These are phyloP conservation scores for Casuarius casuarius DNA, from an alignment of 2,113 vertebrate species.

Conservation along the genomic window DNA sequence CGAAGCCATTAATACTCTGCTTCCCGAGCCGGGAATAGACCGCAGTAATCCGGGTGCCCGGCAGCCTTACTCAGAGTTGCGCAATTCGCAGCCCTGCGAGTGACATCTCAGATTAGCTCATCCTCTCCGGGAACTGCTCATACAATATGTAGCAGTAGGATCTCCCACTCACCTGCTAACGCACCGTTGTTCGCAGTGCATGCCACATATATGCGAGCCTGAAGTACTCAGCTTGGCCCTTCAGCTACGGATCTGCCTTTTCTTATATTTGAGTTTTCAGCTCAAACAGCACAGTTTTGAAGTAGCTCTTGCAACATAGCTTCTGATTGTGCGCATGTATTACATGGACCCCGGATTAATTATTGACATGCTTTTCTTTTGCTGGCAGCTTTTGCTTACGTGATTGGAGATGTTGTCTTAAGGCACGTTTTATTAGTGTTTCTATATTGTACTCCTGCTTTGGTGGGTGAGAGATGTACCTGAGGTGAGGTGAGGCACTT, in stretches of 20 bases:
- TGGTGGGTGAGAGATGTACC: neutral
- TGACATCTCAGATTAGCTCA: neutral
- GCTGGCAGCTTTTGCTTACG: neutral
- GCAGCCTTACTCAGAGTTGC: neutral
- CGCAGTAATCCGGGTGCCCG: neutral
- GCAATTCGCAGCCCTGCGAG: neutral
- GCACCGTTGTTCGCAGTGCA: rapidly evolving
- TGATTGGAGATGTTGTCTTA: neutral
- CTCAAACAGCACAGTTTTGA: neutral
- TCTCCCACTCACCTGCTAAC: neutral
- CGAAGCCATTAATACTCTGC: neutral
- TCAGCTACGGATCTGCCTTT: neutral
- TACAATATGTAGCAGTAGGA: rapidly evolving
- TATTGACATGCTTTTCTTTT: neutral
- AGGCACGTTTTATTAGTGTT: neutral
- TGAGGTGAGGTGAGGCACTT: neutral
- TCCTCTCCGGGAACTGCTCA: neutral
- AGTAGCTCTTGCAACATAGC: neutral
- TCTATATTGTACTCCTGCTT: neutral
- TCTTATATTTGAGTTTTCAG: neutral
- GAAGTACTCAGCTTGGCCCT: rapidly evolving
- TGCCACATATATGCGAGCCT: neutral
- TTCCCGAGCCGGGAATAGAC: neutral
- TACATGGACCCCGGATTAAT: neutral
- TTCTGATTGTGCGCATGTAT: rapidly evolving